phyloP scores from a whole-genome alignment of 2,888 invertebrate species.

The Spodoptera exigua region DNA sequence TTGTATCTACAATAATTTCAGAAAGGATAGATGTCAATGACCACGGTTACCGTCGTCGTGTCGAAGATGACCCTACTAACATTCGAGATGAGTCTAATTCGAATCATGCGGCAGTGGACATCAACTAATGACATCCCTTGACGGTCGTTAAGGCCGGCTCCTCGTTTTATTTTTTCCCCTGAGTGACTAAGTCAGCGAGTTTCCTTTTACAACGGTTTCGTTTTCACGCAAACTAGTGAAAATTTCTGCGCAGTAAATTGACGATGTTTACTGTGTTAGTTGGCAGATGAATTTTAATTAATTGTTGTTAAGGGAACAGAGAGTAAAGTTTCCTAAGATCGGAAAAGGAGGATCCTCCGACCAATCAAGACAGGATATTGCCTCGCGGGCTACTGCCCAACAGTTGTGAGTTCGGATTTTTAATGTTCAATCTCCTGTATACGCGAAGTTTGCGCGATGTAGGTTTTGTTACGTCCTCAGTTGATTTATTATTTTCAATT shows the following conservation, averaged over 20 bases:
- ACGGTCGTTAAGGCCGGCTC: slow-evolving; percentile 78
- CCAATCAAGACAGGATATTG: too few relatives aligned
- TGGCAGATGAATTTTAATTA: neutral
- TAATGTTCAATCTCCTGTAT: too few relatives aligned
- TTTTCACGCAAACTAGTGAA: slow-evolving; percentile 66
- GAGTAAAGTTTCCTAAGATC: too few relatives aligned
- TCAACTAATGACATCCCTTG: slow-evolving; percentile 83
- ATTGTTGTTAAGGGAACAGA: too few relatives aligned
- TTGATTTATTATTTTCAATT: too few relatives aligned
- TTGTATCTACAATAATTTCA: neutral
- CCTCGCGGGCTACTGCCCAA: too few relatives aligned
- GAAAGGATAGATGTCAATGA: neutral
- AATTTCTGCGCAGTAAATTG: slow-evolving; percentile 51
- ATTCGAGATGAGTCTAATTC: slow-evolving; percentile 70
- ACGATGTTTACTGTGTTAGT: slow-evolving; percentile 1
- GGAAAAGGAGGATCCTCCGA: too few relatives aligned
- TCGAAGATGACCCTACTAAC: slow-evolving; percentile 34
- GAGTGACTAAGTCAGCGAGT: slow-evolving; percentile 79
- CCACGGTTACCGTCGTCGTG: slow-evolving; percentile 16
- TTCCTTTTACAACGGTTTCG: slow-evolving; percentile 64
- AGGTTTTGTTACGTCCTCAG: too few relatives aligned
- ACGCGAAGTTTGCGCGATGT: too few relatives aligned
- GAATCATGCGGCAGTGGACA: slow-evolving; percentile 79
- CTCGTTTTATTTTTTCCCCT: slow-evolving; percentile 82
- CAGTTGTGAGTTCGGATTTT: too few relatives aligned